Conservation (phyloP, 2,113 vertebrate genomes). For the Andinoacara biseriatus region DNA sequence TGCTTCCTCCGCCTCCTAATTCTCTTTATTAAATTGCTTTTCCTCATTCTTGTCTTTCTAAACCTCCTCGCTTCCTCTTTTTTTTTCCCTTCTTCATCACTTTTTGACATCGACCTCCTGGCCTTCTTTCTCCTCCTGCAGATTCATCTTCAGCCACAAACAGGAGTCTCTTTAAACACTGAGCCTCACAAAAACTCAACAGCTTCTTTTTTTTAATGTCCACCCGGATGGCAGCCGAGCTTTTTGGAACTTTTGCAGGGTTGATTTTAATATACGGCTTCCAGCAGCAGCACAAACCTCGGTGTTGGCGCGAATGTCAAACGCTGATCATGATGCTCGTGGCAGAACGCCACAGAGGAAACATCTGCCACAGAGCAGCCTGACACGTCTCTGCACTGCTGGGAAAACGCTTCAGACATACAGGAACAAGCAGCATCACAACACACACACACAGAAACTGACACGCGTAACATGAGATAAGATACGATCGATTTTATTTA, state of each 20-base stretch:
- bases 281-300: neutral
- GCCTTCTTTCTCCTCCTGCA: neutral
- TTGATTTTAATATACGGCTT: neutral
- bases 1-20: neutral
- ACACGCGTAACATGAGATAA: no score
- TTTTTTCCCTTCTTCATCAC: neutral
- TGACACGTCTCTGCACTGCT: neutral
- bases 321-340: neutral
- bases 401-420: neutral
- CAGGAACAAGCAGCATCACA: neutral
- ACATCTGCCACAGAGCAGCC: neutral
- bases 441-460: neutral
- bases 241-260: neutral
- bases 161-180: neutral
- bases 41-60: neutral
- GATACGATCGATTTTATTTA: neutral
- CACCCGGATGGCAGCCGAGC: neutral
- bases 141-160: neutral
- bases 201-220: neutral
- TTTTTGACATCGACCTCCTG: neutral
- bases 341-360: neutral
- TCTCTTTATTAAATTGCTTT: neutral
- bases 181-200: neutral
- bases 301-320: neutral
- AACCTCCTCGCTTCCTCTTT: neutral